Base-by-base conservation (phyloP, 2,888 invertebrate species). In the Lucinisca nassula region DNA sequence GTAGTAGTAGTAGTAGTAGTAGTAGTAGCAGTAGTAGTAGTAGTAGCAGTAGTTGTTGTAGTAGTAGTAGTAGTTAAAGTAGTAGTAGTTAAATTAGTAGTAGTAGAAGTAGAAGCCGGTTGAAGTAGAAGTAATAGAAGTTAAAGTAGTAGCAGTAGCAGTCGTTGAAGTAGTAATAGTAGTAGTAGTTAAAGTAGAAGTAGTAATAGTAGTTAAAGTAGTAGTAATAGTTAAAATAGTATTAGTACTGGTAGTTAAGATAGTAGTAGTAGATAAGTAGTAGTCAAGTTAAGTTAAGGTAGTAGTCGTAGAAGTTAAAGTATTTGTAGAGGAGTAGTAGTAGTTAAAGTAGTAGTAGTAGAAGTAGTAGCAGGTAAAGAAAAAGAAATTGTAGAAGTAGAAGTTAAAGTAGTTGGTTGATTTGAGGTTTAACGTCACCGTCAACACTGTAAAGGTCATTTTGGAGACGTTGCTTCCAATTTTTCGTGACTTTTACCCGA, bases 341-440 rank as follows among this genome's bases (percentile, higher is more conserved):
- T 24, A 8, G 45, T 78, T 61, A 67, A 61, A 67, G 85, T 75
- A 78, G 61, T 61, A 78, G 67, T 78, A 61, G 67, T 78, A 78
- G 78, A 61, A 61, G 78, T 78, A 61, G 78, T 78, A 78, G 78
- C 61, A 78, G 78, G n/a, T n/a, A n/a, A n/a, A n/a, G n/a, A n/a
- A n/a, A n/a, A n/a, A n/a, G n/a, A n/a, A n/a, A n/a, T n/a, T n/a
- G n/a, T n/a, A n/a, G n/a, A n/a, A n/a, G n/a, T n/a, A n/a, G n/a
- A n/a, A n/a, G n/a, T n/a, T n/a, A n/a, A n/a, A n/a, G n/a, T n/a
- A n/a, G n/a, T n/a, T n/a, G n/a, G n/a, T n/a, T n/a, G n/a, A n/a
- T n/a, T n/a, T n/a, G n/a, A n/a, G n/a, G n/a, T n/a, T n/a, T n/a
- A n/a, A n/a, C n/a, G n/a, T n/a, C n/a, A n/a, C n/a, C n/a, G n/a